Base-by-base conservation (phyloP, 2,888 invertebrate species). In the Scaptodrosophila latifasciaeformis region DNA sequence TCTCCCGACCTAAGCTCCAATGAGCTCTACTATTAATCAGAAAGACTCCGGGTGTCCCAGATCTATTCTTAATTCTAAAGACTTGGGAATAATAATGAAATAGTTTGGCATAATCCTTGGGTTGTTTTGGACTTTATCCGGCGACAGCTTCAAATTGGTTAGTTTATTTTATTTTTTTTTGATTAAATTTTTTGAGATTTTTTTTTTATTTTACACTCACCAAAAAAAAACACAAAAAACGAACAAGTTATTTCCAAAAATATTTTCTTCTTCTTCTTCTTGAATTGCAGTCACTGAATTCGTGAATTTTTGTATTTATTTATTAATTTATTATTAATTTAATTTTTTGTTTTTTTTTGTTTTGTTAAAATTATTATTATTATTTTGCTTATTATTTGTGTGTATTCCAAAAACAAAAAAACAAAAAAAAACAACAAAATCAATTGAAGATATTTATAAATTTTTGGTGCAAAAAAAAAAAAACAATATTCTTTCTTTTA, bases 391-490 rank as follows among this genome's bases (percentile, higher is more conserved):
- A 12, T 31, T 31, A 3, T 2, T 35, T 37, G 37, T 37, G 15
- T 37, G 10, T 18, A 34, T 34, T 77, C 70, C 70, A 49, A 75
- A 67, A 70, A 70, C 51, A 69, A 68, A 69, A 74, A 70, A 53
- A 54, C 35, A 54, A 59, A n/a, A 61, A 47, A 59, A 54, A 49
- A 48, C 54, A 56, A 46, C 62, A 55, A 61, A 52, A 49, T 52
- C 64, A n/a, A n/a, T n/a, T n/a, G 49, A 50, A 61, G 40, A 54
- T 48, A 53, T 29, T 49, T 50, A 51, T 27, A 47, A 43, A 61
- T 58, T 49, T 24, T 44, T 37, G 42, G 37, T 45, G 54, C 40
- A 4, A 27, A 27, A 27, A 27, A 27, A 27, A 27, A 27, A 27
- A 9, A 27, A 27, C 27, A 27, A 9, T 27, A 9, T 27, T 27